Percentiles rank a stretch among this genome's conserved stretches.
phyloP scores from a whole-genome alignment of 2,888 invertebrate species.

The Synanthedon andrenaeformis region DNA sequence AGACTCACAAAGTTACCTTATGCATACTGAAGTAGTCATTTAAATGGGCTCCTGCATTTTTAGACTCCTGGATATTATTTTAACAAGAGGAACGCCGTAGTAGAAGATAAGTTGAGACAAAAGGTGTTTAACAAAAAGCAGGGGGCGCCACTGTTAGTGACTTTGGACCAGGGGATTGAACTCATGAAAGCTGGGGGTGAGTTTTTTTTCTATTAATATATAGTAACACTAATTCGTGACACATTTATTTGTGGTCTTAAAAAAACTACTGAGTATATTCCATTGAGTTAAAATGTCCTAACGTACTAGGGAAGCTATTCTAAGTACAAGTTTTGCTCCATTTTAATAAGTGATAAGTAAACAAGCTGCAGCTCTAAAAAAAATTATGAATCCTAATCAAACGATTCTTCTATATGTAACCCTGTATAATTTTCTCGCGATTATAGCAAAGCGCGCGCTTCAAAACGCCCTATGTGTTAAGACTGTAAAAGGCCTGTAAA shows the following conservation, averaged over 20 bases:
- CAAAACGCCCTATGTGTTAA: too few relatives aligned
- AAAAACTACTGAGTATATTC: background rate
- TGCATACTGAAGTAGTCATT: background rate
- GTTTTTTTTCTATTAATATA: background rate
- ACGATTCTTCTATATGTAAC: too few relatives aligned
- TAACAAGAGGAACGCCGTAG: slow-evolving; percentile 32
- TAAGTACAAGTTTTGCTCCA: too few relatives aligned
- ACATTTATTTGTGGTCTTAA: slow-evolving; percentile 6
- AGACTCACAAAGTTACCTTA: background rate
- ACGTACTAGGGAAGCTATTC: too few relatives aligned
- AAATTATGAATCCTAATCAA: too few relatives aligned
- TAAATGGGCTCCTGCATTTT: slow-evolving; percentile 5
- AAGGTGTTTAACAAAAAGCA: slow-evolving; percentile 38
- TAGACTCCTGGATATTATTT: slow-evolving; percentile 42
- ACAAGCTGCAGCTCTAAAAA: too few relatives aligned
- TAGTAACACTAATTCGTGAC: too few relatives aligned
- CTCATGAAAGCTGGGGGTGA: slow-evolving; percentile 48
- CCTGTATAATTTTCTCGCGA: too few relatives aligned
- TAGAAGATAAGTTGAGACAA: slow-evolving; percentile 40
- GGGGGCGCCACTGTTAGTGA: slow-evolving; percentile 18
- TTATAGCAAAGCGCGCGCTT: too few relatives aligned
- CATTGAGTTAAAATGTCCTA: background rate
- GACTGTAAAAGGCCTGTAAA: too few relatives aligned
- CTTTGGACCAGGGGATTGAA: slow-evolving; percentile 34
- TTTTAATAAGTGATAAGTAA: too few relatives aligned